phyloP scores from a whole-genome alignment of 1,140 invertebrate species.

The Acromyrmex heyeri region DNA sequence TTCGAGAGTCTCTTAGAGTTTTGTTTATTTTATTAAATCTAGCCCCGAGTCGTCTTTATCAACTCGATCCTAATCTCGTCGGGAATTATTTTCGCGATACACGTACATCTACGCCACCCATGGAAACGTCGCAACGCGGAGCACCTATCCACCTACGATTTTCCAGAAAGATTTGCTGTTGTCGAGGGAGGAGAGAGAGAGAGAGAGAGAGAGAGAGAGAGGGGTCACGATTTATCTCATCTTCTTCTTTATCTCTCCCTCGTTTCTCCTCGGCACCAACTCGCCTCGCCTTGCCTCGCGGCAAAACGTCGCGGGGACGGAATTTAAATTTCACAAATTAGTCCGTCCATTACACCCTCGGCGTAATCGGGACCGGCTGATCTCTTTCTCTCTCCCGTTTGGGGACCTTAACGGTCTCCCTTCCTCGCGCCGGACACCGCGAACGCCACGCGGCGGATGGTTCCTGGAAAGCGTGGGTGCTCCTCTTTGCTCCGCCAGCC shows the following conservation, averaged over 20 bases:
- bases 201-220: not conserved
- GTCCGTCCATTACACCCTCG: constrained; percentile 85
- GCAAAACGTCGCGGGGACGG: constrained; percentile 81
- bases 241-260: not conserved
- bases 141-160: constrained; percentile 75
- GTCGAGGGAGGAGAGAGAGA: not conserved
- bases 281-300: constrained; percentile 68
- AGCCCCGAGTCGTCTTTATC: not conserved
- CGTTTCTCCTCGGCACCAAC: constrained; percentile 21
- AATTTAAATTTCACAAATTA: constrained; percentile 87
- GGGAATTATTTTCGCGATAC: constrained; percentile 45
- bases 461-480: constrained; percentile 84
- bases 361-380: constrained; percentile 80
- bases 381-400: constrained; percentile 63
- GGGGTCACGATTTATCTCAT: constrained; percentile 69
- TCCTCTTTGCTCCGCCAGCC: constrained; percentile 66
- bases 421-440: constrained; percentile 8
- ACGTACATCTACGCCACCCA: constrained; percentile 22
- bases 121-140: constrained; percentile 46
- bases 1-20: too few species aligned
- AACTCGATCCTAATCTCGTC: constrained; percentile 36
- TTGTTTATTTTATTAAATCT: constrained; percentile 6
- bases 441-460: constrained; percentile 63
- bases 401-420: constrained; percentile 21
- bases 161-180: constrained; percentile 80